phyloP scores from a whole-genome alignment of 1,140 invertebrate species.

The Conus betulinus region DNA sequence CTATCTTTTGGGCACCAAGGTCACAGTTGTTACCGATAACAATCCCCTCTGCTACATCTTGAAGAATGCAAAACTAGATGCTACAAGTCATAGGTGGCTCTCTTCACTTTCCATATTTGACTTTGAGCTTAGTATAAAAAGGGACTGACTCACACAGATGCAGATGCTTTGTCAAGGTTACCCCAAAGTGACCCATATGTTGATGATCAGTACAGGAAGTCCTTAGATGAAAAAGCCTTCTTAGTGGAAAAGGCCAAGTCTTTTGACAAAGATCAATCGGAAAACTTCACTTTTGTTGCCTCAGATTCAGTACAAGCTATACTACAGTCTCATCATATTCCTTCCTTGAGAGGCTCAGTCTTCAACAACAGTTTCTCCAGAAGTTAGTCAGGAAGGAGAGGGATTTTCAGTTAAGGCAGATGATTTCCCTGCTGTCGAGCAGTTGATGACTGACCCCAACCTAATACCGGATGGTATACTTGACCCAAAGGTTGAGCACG shows the following conservation, averaged over 20 bases:
- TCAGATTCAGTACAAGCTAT: neutral
- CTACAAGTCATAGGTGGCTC: too few relatives aligned
- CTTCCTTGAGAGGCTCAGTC: neutral
- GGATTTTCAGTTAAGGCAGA: neutral
- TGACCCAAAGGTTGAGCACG: neutral
- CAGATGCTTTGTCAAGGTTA: conserved; percentile 25
- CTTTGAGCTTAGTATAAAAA: conserved; percentile 41
- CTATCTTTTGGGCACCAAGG: neutral
- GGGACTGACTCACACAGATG: conserved; percentile 34
- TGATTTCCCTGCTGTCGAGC: neutral
- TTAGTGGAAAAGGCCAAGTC: neutral
- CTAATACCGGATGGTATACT: neutral
- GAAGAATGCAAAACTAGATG: too few relatives aligned
- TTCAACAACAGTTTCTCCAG: neutral
- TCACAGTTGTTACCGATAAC: too few relatives aligned
- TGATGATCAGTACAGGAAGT: neutral
- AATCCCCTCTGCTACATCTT: too few relatives aligned
- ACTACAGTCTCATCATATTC: neutral
- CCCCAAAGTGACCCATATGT: neutral
- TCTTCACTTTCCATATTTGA: conserved; percentile 35
- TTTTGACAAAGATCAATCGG: neutral
- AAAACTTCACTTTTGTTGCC: neutral
- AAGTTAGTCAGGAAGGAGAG: neutral
- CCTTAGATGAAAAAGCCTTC: neutral
- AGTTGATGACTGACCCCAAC: neutral